phyloP scores from a whole-genome alignment of 2,888 invertebrate genomes.

The Venustoraphidia nigricollis region DNA sequence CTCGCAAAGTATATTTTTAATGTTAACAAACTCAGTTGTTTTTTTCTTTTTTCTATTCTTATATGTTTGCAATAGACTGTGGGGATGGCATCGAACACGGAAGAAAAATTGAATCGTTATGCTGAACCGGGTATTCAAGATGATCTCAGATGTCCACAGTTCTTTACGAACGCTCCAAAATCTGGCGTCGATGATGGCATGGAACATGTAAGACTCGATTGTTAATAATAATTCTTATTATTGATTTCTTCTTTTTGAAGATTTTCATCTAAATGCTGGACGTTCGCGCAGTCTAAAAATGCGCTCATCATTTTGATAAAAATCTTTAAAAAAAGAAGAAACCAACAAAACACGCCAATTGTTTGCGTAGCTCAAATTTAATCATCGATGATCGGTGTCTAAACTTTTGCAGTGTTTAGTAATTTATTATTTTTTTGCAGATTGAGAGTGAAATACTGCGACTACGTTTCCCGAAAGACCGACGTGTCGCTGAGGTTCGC shows the following conservation, averaged over 20 bases:
- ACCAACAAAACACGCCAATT: constrained; percentile 14
- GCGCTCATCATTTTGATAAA: too few relatives aligned
- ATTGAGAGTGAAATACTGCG: constrained; percentile 42
- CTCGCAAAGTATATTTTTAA: too few relatives aligned
- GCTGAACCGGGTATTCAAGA: constrained; percentile 3
- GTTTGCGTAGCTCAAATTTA: constrained; percentile 7
- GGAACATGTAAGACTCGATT: constrained; percentile 32
- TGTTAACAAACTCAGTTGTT: too few relatives aligned
- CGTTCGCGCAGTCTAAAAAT: too few relatives aligned
- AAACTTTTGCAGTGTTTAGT: too few relatives aligned
- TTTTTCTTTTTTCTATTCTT: too few relatives aligned
- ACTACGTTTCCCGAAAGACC: constrained; percentile 47
- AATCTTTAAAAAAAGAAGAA: too few relatives aligned
- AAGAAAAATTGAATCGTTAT: constrained; percentile 16
- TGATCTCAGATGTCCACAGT: background rate
- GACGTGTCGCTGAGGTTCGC: constrained; percentile 68
- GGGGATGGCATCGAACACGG: constrained; percentile 9
- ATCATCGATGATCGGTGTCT: background rate
- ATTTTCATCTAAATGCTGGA: too few relatives aligned
- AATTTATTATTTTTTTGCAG: constrained; percentile 17
- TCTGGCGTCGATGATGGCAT: constrained; percentile 38
- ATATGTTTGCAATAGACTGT: constrained; percentile 13
- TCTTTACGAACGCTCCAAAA: background rate
- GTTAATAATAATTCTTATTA: background rate
- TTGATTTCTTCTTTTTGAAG: too few relatives aligned